Percentiles rank a stretch among this genome's conserved stretches.
Evolutionary conservation across 2,113 vertebrate species (phyloP).

Genomic region (Puma concolor): DNA sequence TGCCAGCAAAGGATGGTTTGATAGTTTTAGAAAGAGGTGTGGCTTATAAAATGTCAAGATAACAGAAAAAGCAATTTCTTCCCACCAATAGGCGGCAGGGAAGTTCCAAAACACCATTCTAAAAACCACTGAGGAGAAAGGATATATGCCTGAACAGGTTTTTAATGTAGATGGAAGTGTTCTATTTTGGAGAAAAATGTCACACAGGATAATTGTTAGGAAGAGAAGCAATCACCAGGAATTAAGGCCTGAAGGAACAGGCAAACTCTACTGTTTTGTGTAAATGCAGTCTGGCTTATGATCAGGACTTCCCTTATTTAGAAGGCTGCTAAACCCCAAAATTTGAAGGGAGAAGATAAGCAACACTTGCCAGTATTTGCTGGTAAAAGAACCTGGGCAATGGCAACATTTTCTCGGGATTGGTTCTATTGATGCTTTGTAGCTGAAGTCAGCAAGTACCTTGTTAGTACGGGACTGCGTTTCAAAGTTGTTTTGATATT

Average conservation of each 20-base stretch:
- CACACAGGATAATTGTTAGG: neutral
- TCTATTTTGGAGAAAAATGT: neutral
- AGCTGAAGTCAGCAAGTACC: neutral
- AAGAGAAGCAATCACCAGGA: neutral
- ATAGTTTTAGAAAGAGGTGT: neutral
- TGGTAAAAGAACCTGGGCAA: neutral
- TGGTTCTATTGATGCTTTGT: neutral
- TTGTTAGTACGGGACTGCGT: neutral
- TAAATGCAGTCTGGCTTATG: neutral
- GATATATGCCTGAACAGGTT: neutral
- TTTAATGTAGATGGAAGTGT: neutral
- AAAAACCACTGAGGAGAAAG: neutral
- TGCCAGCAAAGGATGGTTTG: neutral
- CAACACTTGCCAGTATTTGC: neutral
- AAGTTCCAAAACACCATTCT: neutral
- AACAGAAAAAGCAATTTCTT: neutral
- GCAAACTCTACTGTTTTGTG: neutral
- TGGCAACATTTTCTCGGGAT: neutral
- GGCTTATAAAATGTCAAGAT: neutral
- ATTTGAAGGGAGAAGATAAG: neutral
- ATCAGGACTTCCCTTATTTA: neutral
- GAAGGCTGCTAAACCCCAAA: neutral
- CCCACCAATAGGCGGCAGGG: neutral
- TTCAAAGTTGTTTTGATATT: neutral
- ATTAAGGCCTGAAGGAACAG: neutral